Conservation (phyloP, 2,888 invertebrate species). For the Miltochrista miniata region DNA sequence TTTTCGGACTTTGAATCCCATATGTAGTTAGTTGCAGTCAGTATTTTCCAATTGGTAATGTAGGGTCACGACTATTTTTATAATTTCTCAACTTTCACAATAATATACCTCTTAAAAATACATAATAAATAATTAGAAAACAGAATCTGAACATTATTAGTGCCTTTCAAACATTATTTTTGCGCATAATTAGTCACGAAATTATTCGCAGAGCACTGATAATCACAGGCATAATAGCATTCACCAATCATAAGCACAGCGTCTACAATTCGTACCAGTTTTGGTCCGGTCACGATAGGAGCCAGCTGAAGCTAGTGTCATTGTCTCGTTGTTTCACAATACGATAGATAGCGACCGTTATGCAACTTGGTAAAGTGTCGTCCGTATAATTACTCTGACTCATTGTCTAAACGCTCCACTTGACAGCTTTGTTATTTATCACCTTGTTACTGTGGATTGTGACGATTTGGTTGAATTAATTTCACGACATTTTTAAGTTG, state of each 20-base stretch:
- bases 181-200: conserved; percentile 7
- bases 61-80: no score
- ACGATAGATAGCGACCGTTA: conserved; percentile 49
- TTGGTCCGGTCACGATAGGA: conserved; percentile 46
- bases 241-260: conserved; percentile 25
- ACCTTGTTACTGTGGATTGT: conserved; percentile 34
- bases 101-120: background rate
- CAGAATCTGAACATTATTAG: background rate
- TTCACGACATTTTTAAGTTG: conserved; percentile 27
- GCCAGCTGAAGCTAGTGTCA: conserved; percentile 25
- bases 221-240: conserved; percentile 16
- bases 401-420: conserved; percentile 48
- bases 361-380: conserved; percentile 49
- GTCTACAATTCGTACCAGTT: conserved; percentile 41
- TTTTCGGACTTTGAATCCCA: no score
- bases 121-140: background rate
- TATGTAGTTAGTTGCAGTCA: no score
- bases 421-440: conserved; percentile 43
- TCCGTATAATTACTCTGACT: conserved; percentile 59
- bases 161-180: conserved; percentile 11
- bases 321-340: conserved; percentile 39
- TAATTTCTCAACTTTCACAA: background rate
- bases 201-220: conserved; percentile 22
- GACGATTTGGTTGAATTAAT: conserved; percentile 32
- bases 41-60: no score